Evolutionary conservation across 2,113 vertebrate genomes (phyloP), one percentile per base, ranked within the genome.

Genomic region (Oceanodroma tethys): DNA sequence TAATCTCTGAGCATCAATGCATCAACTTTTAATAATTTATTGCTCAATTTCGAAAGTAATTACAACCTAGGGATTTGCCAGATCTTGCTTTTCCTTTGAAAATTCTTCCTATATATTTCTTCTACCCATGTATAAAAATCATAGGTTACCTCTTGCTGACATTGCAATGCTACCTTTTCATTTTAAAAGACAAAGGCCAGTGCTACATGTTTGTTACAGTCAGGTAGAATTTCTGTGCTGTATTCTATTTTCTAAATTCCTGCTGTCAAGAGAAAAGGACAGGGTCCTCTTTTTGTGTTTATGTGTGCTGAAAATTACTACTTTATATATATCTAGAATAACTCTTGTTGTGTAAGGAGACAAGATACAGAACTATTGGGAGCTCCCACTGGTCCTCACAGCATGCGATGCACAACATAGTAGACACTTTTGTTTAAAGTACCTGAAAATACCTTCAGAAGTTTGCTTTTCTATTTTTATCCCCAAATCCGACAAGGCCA

Each of bases 131-230:
- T 7, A 48, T 36, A 68, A 71, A 91, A 87, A 85, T 65, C n/a
- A 38, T 7, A 65, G 17, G 7, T 23, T 89, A 18, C 16, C 52
- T 75, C 38, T 65, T 91, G 62, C 66, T 95, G 58, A 82, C 82
- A 90, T n/a, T 42, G 38, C 25, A 82, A 34, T 30, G 16, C 7
- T 70, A 45, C 25, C 25, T 73, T 88, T 88, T 66, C 27, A 52
- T 74, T 93, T 86, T 92, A 47, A 87, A 93, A 72, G 56, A 60
- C 36, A 95, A 95, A 95, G n/a, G 74, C 90, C 85, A 88, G 12
- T 60, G 15, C 16, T 40, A 7, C 16, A 36, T 47, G 23, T 90
- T 90, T 94, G 58, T 27, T 93, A 76, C 4, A 36, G 36, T 63
- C 71, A 50, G 25, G 66, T 21, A 72, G 47, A 81, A 56, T 58